Conservation (phyloP, 2,888 invertebrate genomes). For the Microplitis deprimator region DNA sequence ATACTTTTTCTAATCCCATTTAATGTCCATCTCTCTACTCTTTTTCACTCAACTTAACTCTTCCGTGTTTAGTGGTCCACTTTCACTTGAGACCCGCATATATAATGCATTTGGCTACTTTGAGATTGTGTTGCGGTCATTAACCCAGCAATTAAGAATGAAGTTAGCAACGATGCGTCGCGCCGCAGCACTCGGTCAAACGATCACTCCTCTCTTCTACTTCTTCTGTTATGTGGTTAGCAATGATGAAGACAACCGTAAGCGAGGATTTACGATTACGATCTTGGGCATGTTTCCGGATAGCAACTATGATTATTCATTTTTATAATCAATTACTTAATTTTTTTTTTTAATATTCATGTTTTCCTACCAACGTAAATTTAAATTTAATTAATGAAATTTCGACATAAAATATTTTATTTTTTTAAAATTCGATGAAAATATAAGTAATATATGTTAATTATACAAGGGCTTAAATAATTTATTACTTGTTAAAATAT, state of each 20-base stretch:
- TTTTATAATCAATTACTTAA: constrained; percentile 4
- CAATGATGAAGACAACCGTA: constrained; percentile 40
- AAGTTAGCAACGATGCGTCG: constrained; percentile 55
- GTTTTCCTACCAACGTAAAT: background rate
- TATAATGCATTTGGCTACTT: constrained; percentile 17
- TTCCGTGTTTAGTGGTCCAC: constrained; percentile 38
- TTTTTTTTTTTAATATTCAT: background rate
- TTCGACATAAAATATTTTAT: background rate
- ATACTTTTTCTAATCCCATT: constrained; percentile 14
- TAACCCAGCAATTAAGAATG: constrained; percentile 64
- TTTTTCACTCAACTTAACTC: constrained; percentile 10
- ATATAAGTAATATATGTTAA: too few species aligned
- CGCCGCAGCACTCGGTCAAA: constrained; percentile 52
- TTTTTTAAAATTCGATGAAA: too few species aligned
- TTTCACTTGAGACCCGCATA: constrained; percentile 34
- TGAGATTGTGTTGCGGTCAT: constrained; percentile 54
- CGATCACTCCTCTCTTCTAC: constrained; percentile 48
- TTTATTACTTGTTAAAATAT: background rate
- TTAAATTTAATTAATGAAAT: background rate
- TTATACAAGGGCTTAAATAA: too few species aligned
- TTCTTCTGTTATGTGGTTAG: constrained; percentile 47
- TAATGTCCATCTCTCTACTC: constrained; percentile 19
- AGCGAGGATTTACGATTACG: constrained; percentile 23
- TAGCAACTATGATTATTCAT: constrained; percentile 29
- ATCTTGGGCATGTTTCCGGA: constrained; percentile 33